Base-by-base conservation (phyloP, 2,888 invertebrate species). In the Philaethria dido region DNA sequence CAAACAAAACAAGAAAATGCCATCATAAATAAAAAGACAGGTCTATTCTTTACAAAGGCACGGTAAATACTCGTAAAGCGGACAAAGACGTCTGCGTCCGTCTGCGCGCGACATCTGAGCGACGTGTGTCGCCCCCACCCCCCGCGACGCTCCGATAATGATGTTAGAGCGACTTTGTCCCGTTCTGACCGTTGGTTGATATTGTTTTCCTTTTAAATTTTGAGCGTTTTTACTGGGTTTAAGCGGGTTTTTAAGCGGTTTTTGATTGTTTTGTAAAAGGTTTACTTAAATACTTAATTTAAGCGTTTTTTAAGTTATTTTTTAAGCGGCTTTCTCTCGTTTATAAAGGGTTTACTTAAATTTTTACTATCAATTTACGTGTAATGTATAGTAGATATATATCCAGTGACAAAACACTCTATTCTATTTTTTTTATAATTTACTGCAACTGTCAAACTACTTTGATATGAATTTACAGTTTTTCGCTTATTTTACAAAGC, bases 51-150 rank as follows among this genome's bases (percentile, higher is more conserved):
- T 77, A 79, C 82, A 79, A 85, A 82, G 85, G 72, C 76, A 68
- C 74, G 79, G 78, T 87, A 89, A 91, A 92, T 90, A n/a, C 50
- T 50, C 50, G 50, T 29, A 91, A 90, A 90, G 87, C 86, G 88
- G 88, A 91, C 91, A 91, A 91, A 92, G 92, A 92, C 91, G 92
- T 91, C 89, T 89, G 90, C 91, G 92, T 91, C 89, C 89, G 90
- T 91, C 91, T 92, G 91, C 77, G 83, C 82, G 87, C 87, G 92
- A 92, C 92, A 88, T 89, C 87, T 91, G 91, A 91, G 91, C 88
- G 91, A 90, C 90, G 88, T 88, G 88, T 89, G 91, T 89, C 90
- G 84, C 87, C 86, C 83, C 81, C 69, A 64, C 70, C 68, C 65
- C 69, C 70, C 69, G 72, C 79, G 71, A 61, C 73, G 70, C 72